Percentiles rank a stretch among this genome's conserved stretches.
Conservation (phyloP, 2,113 vertebrate species). For the Grantiella picta region DNA sequence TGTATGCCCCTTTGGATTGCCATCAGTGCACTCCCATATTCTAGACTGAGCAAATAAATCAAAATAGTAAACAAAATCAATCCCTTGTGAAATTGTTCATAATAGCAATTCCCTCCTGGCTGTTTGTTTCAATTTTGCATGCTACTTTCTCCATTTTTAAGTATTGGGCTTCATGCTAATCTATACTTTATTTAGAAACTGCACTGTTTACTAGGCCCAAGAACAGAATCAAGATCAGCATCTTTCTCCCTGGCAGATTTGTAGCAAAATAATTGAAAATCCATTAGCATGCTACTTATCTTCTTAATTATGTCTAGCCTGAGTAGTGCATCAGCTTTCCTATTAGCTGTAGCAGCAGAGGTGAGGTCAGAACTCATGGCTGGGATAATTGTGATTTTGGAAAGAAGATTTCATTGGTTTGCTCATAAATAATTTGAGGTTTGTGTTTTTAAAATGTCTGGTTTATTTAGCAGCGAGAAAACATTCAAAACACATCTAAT, state of each 20-base stretch:
- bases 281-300: background rate
- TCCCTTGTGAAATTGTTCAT: background rate
- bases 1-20: background rate
- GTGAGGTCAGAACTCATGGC: background rate
- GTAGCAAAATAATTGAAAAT: background rate
- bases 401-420: background rate
- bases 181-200: background rate
- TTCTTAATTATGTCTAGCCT: background rate
- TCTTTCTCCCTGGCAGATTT: background rate
- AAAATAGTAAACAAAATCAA: background rate
- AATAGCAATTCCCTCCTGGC: background rate
- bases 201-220: background rate
- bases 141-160: background rate
- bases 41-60: background rate
- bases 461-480: slow-evolving; percentile 29
- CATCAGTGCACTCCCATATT: background rate
- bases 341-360: background rate
- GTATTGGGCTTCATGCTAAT: background rate
- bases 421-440: background rate
- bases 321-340: background rate
- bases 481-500: slow-evolving; percentile 15
- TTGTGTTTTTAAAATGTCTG: background rate
- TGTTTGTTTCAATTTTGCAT: background rate
- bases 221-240: background rate
- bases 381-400: background rate